These are phyloP conservation scores for Argynnis bischoffii DNA, from an alignment of 2,888 invertebrate species.

Conservation along the genomic window DNA sequence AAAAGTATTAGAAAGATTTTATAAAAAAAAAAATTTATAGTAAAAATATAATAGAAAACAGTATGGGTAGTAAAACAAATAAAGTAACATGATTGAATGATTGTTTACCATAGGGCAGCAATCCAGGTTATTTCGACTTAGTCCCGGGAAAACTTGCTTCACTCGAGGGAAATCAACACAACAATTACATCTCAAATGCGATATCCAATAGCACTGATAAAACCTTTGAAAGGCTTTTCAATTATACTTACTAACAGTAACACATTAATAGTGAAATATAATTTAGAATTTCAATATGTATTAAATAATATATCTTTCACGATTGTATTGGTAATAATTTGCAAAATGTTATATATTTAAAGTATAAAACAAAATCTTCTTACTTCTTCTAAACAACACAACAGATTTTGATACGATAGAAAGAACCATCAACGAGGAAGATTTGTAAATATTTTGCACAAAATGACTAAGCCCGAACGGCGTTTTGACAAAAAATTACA, in stretches of 20 bases:
- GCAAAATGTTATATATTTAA: too few species aligned
- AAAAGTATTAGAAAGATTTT: too few species aligned
- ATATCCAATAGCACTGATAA: conserved; percentile 68
- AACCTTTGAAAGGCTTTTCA: conserved; percentile 56
- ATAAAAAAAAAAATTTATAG: neutral
- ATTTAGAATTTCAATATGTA: neutral
- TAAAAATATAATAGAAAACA: neutral
- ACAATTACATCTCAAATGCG: conserved; percentile 78
- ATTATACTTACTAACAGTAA: conserved; percentile 46
- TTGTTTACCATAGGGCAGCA: conserved; percentile 56
- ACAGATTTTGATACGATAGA: too few species aligned
- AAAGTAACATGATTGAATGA: conserved; percentile 43
- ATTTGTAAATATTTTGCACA: too few species aligned
- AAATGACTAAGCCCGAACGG: too few species aligned
- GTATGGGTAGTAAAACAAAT: conserved; percentile 21
- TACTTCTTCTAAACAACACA: too few species aligned
- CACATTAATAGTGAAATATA: conserved; percentile 34
- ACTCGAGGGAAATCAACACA: conserved; percentile 77
- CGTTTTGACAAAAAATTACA: too few species aligned
- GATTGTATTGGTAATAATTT: too few species aligned
- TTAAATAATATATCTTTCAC: neutral
- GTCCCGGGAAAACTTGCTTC: conserved; percentile 56
- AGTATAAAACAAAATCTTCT: too few species aligned
- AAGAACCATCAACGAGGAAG: too few species aligned
- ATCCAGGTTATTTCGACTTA: conserved; percentile 55